Conservation (phyloP, 2,888 invertebrate species). For the Prenolepis imparis region DNA sequence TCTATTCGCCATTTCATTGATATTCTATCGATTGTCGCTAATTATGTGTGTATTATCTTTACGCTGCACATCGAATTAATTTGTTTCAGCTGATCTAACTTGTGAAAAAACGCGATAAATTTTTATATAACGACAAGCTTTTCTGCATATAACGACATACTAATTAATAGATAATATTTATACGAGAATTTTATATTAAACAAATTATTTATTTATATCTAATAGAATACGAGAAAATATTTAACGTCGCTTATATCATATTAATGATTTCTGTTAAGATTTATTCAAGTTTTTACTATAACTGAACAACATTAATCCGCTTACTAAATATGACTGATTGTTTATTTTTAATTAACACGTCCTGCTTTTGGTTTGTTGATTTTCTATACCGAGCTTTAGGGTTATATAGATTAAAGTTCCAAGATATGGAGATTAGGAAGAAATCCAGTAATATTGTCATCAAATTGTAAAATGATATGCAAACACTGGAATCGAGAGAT, state of each 20-base stretch:
- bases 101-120: background rate
- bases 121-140: background rate
- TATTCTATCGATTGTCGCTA: background rate
- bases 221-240: background rate
- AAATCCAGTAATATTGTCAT: constrained; percentile 28
- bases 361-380: constrained; percentile 20
- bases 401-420: constrained; percentile 21
- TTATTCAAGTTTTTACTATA: constrained; percentile 2
- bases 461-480: constrained; percentile 1
- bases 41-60: background rate
- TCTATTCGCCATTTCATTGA: background rate
- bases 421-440: background rate
- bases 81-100: constrained; percentile 9
- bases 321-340: background rate
- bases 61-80: background rate
- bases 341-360: constrained; percentile 41
- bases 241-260: background rate
- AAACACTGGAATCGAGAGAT: constrained; percentile 13
- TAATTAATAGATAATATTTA: background rate
- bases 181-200: background rate
- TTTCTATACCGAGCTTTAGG: background rate
- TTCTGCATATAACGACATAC: background rate
- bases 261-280: background rate
- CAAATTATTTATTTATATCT: background rate
- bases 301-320: constrained; percentile 2